Conservation (phyloP, 2,113 vertebrate species). For the Catharus fuscescens region DNA sequence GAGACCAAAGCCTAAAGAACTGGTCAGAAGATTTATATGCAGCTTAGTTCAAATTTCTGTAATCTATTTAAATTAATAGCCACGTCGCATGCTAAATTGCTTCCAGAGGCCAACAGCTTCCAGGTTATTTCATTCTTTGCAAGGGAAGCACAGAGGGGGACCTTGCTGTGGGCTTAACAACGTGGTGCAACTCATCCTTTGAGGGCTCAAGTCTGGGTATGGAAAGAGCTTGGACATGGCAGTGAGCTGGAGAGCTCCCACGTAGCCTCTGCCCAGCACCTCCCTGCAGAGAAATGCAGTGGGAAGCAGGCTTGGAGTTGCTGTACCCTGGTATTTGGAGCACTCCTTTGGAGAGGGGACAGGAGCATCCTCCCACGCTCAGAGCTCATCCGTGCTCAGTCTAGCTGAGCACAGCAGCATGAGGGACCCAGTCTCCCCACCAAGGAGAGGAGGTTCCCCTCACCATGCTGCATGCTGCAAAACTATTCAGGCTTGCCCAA, state of each 20-base stretch:
- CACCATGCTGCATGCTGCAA: accelerated
- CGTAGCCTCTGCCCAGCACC: not conserved
- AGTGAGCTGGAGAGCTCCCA: not conserved
- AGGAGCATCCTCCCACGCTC: not conserved
- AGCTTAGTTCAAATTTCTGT: slow-evolving; percentile 72
- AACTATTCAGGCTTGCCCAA: not conserved
- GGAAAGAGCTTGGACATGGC: not conserved
- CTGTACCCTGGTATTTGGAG: not conserved
- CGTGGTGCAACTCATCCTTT: not conserved
- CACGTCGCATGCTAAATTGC: slow-evolving; percentile 57
- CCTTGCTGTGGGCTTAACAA: not conserved
- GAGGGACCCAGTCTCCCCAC: not conserved
- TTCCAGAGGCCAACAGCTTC: slow-evolving; percentile 63
- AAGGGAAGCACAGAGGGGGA: not conserved
- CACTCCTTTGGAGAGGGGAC: accelerated
- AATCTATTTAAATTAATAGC: slow-evolving; percentile 73
- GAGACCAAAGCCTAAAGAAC: slow-evolving; percentile 53
- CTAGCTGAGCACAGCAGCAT: not conserved
- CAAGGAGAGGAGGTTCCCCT: not conserved
- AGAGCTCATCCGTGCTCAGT: accelerated
- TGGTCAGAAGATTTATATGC: slow-evolving; percentile 65
- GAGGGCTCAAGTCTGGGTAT: accelerated
- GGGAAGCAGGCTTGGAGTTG: not conserved
- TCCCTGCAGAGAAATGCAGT: not conserved
- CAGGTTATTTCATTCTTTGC: slow-evolving; percentile 36